phyloP scores from a whole-genome alignment of 2,888 invertebrate genomes.

The Calameuta idolon region DNA sequence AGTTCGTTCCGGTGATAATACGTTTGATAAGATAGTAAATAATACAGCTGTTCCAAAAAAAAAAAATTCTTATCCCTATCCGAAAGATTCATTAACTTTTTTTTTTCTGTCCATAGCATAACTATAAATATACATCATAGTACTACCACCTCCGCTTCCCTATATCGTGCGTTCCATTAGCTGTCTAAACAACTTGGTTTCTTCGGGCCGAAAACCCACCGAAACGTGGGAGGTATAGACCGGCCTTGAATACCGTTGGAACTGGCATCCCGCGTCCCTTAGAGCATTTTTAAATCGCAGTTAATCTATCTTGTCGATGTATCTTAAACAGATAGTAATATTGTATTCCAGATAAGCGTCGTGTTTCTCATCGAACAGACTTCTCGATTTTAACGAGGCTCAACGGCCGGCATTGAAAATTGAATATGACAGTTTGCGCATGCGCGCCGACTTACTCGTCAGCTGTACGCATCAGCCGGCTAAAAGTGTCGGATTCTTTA shows the following conservation, averaged over 20 bases:
- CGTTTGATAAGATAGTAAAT: slow-evolving; percentile 31
- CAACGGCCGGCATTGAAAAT: neutral
- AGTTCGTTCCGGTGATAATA: slow-evolving; percentile 29
- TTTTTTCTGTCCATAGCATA: neutral
- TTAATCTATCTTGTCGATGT: neutral
- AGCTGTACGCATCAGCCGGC: neutral
- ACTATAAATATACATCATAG: neutral
- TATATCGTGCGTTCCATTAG: slow-evolving; percentile 27
- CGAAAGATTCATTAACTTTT: neutral
- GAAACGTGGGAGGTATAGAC: slow-evolving; percentile 2
- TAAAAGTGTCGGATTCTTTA: neutral
- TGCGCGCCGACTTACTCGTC: neutral
- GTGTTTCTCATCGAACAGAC: neutral
- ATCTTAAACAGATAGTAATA: neutral
- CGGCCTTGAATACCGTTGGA: slow-evolving; percentile 1
- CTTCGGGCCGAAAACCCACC: neutral
- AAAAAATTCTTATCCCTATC: neutral
- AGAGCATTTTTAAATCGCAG: neutral
- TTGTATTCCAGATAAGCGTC: neutral
- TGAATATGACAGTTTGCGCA: neutral
- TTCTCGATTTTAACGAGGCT: neutral
- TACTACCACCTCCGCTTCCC: neutral
- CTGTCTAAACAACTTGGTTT: slow-evolving; percentile 28
- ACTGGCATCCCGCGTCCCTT: neutral
- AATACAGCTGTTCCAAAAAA: slow-evolving; percentile 27